Evolutionary conservation across 2,888 invertebrate species (phyloP).

Genomic region (Acleris cristana): DNA sequence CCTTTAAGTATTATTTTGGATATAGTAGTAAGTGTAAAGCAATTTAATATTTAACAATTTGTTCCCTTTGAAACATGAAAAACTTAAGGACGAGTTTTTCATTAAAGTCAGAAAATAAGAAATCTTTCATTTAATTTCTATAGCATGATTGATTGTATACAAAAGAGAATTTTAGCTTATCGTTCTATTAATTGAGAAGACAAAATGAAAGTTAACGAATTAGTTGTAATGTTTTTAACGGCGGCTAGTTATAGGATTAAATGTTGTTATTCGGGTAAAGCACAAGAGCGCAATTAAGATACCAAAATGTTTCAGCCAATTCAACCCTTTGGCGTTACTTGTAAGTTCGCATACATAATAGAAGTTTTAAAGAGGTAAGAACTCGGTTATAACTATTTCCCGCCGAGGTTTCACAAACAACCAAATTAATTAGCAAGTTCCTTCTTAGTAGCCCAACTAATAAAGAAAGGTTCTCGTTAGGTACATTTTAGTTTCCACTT

Average conservation of each 20-base stretch:
- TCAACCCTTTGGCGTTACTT: too few species aligned
- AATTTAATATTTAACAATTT: too few species aligned
- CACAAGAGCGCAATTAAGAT: background rate
- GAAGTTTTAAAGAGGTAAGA: too few species aligned
- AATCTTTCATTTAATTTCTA: background rate
- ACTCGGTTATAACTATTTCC: background rate
- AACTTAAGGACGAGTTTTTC: background rate
- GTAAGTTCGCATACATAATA: too few species aligned
- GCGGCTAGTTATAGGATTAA: slow-evolving; percentile 3
- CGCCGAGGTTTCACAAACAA: slow-evolving; percentile 11
- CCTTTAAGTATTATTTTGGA: too few species aligned
- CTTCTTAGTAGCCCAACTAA: slow-evolving; percentile 18
- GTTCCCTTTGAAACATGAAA: background rate
- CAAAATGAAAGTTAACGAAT: slow-evolving; percentile 29
- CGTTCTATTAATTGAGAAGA: slow-evolving; percentile 24
- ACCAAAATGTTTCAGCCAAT: background rate
- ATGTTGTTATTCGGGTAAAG: too few species aligned
- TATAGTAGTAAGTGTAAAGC: too few species aligned
- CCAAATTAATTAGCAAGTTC: slow-evolving; percentile 17
- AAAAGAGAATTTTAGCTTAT: background rate
- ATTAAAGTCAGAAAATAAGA: too few species aligned
- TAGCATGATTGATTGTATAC: background rate
- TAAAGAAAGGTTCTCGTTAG: slow-evolving; percentile 5
- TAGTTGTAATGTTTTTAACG: slow-evolving; percentile 17
- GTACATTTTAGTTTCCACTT: slow-evolving; percentile 8